Percentiles rank a stretch among this genome's conserved stretches.
phyloP scores from a whole-genome alignment of 2,888 invertebrate genomes.

The Chymomyza amoena region DNA sequence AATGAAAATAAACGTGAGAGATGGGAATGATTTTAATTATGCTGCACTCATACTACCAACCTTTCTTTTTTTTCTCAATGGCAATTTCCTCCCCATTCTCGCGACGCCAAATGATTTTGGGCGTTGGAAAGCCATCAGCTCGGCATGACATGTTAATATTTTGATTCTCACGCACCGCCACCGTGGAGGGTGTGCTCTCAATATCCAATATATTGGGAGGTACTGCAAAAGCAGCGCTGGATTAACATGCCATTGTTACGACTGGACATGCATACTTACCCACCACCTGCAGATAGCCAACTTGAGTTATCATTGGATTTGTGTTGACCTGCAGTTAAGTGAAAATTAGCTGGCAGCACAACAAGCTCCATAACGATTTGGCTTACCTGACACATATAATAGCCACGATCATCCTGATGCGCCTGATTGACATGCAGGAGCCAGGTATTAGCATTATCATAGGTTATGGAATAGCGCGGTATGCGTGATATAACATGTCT shows the following conservation, averaged over 20 bases:
- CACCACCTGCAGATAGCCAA: slow-evolving; percentile 91
- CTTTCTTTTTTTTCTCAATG: slow-evolving; percentile 91
- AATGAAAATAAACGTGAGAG: slow-evolving; percentile 14
- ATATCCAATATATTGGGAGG: slow-evolving; percentile 74
- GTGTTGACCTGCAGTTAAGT: slow-evolving; percentile 84
- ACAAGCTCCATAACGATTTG: too few relatives aligned
- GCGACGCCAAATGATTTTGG: too few relatives aligned
- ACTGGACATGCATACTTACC: too few relatives aligned
- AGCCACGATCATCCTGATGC: too few relatives aligned
- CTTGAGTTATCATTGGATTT: slow-evolving; percentile 96
- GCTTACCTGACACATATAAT: too few relatives aligned
- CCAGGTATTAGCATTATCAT: slow-evolving; percentile 88
- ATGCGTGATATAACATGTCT: slow-evolving; percentile 94
- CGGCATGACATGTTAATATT: slow-evolving; percentile 94
- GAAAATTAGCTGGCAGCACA: too few relatives aligned
- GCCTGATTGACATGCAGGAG: too few relatives aligned
- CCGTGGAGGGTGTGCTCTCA: slow-evolving; percentile 93
- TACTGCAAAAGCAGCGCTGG: too few relatives aligned
- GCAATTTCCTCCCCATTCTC: slow-evolving; percentile 86
- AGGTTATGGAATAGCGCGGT: slow-evolving; percentile 93
- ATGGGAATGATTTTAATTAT: neutral
- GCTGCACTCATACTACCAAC: slow-evolving; percentile 77
- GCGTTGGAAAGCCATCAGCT: slow-evolving; percentile 86
- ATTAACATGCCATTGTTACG: too few relatives aligned
- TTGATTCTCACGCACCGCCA: slow-evolving; percentile 95